phyloP scores from a whole-genome alignment of 2,888 invertebrate species.

The Volucella bombylans region DNA sequence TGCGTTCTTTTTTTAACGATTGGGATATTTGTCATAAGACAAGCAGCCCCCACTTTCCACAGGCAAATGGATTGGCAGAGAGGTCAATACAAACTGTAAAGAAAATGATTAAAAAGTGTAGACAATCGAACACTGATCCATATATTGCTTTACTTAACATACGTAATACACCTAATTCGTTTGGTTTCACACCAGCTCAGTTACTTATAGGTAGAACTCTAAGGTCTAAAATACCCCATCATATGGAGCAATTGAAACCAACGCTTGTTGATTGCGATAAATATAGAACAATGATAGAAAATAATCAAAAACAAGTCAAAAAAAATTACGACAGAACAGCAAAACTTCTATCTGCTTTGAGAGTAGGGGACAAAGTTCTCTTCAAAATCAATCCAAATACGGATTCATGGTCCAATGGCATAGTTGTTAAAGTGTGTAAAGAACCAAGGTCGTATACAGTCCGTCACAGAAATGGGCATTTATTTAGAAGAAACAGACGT shows the following conservation, averaged over 20 bases:
- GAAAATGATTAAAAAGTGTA: conserved; percentile 53
- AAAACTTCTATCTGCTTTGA: background rate
- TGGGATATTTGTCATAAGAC: conserved; percentile 66
- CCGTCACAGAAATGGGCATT: background rate
- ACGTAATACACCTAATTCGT: conserved; percentile 9
- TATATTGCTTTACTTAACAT: conserved; percentile 27
- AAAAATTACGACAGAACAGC: too few species aligned
- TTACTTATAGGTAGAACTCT: conserved; percentile 15
- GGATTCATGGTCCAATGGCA: too few species aligned
- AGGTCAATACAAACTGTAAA: conserved; percentile 64
- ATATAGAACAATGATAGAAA: conserved; percentile 5
- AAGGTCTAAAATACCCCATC: conserved; percentile 20
- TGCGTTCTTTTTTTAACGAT: conserved; percentile 47
- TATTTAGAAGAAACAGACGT: background rate
- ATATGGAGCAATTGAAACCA: conserved; percentile 10
- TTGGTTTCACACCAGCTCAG: conserved; percentile 16
- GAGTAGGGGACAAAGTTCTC: background rate
- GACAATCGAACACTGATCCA: conserved; percentile 42
- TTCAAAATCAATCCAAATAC: too few species aligned
- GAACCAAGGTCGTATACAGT: too few species aligned
- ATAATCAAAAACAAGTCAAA: background rate
- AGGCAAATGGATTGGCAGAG: conserved; percentile 72
- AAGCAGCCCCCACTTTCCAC: conserved; percentile 64
- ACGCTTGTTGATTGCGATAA: background rate
- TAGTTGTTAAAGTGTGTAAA: too few species aligned